Percentiles rank a stretch among this genome's conserved stretches.
Conservation (phyloP, 2,113 vertebrate genomes). For the Varanus salvator region DNA sequence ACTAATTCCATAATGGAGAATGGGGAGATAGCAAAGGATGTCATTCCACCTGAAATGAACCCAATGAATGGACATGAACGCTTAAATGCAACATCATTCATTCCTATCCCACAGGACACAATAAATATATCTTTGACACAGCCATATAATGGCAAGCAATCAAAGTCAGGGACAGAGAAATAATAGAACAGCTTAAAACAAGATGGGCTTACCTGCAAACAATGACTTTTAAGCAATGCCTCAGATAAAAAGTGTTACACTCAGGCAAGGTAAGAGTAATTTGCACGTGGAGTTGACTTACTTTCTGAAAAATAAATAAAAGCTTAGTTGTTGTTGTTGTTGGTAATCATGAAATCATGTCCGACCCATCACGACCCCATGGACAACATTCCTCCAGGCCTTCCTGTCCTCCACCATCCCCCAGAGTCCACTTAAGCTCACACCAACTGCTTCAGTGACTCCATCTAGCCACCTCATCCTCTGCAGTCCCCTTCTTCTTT, state of each 20-base stretch:
- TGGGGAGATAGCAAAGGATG: not conserved
- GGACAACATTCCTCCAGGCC: too few species aligned
- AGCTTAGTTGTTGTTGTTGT: not conserved
- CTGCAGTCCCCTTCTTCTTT: too few species aligned
- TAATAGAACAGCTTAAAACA: not conserved
- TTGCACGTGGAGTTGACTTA: not conserved
- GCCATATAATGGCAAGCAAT: not conserved
- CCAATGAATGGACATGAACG: not conserved
- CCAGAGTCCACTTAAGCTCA: too few species aligned
- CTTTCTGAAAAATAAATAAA: conserved; percentile 2
- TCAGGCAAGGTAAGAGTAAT: not conserved
- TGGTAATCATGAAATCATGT: too few species aligned
- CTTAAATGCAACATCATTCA: not conserved
- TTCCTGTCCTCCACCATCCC: too few species aligned
- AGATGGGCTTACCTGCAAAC: not conserved
- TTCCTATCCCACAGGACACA: not conserved
- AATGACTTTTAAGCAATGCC: not conserved
- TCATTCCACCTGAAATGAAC: not conserved
- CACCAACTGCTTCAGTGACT: too few species aligned
- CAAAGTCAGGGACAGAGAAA: not conserved
- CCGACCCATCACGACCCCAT: too few species aligned
- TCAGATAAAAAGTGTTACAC: not conserved
- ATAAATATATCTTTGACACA: not conserved
- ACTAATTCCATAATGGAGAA: not conserved
- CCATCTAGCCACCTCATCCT: too few species aligned